Evolutionary conservation across 2,113 vertebrate genomes (phyloP), one percentile per base, ranked within the genome.

Genomic region (Fulica atra): DNA sequence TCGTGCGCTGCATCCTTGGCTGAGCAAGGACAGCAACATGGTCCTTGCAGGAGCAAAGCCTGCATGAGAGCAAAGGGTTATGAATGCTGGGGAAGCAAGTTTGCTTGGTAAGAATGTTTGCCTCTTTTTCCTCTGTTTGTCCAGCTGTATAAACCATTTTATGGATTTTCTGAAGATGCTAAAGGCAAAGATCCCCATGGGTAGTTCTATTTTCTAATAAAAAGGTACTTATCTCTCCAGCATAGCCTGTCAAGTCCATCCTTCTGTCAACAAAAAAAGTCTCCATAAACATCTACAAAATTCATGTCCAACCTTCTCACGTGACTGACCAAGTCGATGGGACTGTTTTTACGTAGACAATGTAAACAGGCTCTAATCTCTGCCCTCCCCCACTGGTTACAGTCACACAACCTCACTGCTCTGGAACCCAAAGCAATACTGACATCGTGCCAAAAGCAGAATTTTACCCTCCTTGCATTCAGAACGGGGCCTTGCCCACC

Each of bases 381-480:
- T 89, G 44, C 86, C 60, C 68, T 40, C 51, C 42, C 28, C 44
- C 57, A 15, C 17, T 5, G 48, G 69, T 83, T 44, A 48, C 68
- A 76, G 6, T 50, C 64, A 18, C 70, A 79, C 35, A 17, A 15
- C 60, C 65, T 93, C 79, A 59, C 54, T 29, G 4, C 40, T 77
- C 89, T 56, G 35, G 9, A 68, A 83, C n/a, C 65, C 53, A 86
- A 87, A 94, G 95, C 95, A 95, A 97, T 96, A 92, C 28, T 17
- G 33, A 13, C 54, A 50, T 31, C 57, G 28, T 12, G 38, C 64
- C 8, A 2, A 12, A 87, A 83, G 53, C 91, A 92, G 81, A 70
- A 57, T 28, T 9, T 7, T 8, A 0, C 21, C 65, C 54, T 48
- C 20, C 63, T 56, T 31, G 8, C 54, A 31, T 64, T 46, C 15